phyloP scores from a whole-genome alignment of 2,797 vertebrate species.

The Enteromius unitaeniatus region DNA sequence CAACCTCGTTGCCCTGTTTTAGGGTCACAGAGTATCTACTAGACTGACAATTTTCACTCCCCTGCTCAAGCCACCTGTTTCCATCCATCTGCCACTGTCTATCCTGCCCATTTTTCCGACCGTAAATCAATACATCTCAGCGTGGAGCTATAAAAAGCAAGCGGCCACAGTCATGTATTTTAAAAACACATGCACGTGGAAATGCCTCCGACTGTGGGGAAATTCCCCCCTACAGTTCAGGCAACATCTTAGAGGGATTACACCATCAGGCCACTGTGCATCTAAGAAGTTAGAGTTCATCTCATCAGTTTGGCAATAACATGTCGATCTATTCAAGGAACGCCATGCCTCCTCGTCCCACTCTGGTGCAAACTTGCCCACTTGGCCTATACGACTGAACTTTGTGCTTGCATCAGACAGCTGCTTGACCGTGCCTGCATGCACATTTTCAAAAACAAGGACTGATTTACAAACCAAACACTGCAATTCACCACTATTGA shows the following conservation, averaged over 20 bases:
- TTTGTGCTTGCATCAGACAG: conserved; percentile 21
- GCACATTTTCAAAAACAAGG: neutral
- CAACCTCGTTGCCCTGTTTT: conserved; percentile 19
- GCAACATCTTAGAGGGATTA: conserved; percentile 28
- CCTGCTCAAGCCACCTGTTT: conserved; percentile 65
- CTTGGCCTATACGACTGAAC: neutral
- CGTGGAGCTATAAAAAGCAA: conserved; percentile 70
- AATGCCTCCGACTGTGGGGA: conserved; percentile 41
- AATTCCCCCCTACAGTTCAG: conserved; percentile 31
- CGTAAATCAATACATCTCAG: conserved; percentile 67
- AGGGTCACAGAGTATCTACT: conserved; percentile 23
- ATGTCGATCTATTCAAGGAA: conserved; percentile 16
- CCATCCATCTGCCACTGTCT: conserved; percentile 56
- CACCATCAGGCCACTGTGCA: neutral
- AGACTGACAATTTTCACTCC: conserved; percentile 8
- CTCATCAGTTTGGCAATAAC: conserved; percentile 29
- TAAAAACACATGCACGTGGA: conserved; percentile 56
- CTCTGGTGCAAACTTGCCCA: conserved; percentile 17
- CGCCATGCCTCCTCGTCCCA: conserved; percentile 10
- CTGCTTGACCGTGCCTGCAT: neutral
- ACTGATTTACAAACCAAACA: conserved; percentile 30
- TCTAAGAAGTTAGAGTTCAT: conserved; percentile 27
- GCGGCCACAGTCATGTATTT: conserved; percentile 35
- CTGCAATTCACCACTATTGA: conserved; percentile 22
- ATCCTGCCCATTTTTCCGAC: conserved; percentile 62